Conservation (phyloP, 2,113 vertebrate species). For the Mustelus asterias region DNA sequence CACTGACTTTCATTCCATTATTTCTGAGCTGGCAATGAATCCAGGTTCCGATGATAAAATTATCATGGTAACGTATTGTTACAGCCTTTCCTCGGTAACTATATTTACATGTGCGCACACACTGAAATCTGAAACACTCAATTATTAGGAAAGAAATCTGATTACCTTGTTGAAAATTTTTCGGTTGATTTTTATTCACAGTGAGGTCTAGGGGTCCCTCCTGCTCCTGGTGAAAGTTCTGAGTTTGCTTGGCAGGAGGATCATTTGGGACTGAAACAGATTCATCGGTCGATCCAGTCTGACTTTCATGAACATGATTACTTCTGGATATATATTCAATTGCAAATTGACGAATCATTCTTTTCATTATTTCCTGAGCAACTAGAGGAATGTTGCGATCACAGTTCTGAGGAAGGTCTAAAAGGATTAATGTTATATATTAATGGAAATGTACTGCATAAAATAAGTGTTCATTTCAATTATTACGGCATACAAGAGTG, state of each 20-base stretch:
- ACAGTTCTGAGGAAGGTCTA: constrained; percentile 88
- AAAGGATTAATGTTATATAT: constrained; percentile 40
- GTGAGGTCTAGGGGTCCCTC: constrained; percentile 95
- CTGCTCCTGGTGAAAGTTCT: constrained; percentile 70
- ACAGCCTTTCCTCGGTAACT: neutral
- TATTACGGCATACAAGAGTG: neutral
- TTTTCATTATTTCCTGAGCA: constrained; percentile 98
- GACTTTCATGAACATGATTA: constrained; percentile 75
- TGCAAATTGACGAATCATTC: constrained; percentile 97
- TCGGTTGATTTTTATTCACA: constrained; percentile 75
- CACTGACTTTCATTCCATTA: neutral
- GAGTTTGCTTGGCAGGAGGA: constrained; percentile 67
- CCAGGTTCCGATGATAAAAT: neutral
- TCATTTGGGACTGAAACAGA: constrained; percentile 64
- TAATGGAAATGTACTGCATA: constrained; percentile 39
- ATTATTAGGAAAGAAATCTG: neutral
- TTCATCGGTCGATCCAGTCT: constrained; percentile 70
- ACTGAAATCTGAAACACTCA: neutral
- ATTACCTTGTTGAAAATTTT: constrained; percentile 78
- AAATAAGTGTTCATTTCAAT: constrained; percentile 24
- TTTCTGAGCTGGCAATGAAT: neutral
- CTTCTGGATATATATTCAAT: constrained; percentile 96
- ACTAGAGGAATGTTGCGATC: constrained; percentile 93
- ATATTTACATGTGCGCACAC: neutral
- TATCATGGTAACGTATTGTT: neutral